Evolutionary conservation across 92 coral and sea anemone genomes (phyloP).

Genomic region (Plumapathes pennacea): DNA sequence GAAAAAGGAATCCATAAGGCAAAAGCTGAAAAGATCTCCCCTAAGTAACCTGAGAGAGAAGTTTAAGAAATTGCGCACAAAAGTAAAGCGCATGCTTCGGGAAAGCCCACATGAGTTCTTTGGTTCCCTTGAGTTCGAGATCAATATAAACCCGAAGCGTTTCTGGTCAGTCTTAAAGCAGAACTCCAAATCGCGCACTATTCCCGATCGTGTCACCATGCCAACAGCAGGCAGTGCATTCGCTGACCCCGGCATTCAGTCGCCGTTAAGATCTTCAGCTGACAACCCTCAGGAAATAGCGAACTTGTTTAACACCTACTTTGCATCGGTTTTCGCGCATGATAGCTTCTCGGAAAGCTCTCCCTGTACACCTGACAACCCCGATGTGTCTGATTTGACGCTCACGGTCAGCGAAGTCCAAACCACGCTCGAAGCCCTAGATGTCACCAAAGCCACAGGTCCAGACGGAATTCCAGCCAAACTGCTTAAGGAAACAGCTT

Average conservation of each 20-base stretch:
- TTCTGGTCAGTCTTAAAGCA: slow-evolving; percentile 58
- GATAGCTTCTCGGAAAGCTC: slow-evolving; percentile 4
- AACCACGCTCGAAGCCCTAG: slow-evolving; percentile 16
- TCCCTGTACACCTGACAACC: not conserved
- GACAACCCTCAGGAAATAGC: slow-evolving; percentile 36
- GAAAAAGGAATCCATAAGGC: slow-evolving; percentile 49
- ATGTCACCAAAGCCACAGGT: slow-evolving; percentile 35
- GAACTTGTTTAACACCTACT: slow-evolving; percentile 35
- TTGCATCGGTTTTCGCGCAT: slow-evolving; percentile 33
- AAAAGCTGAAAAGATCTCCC: slow-evolving; percentile 39
- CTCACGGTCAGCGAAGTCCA: slow-evolving; percentile 29
- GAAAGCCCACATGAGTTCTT: slow-evolving; percentile 46
- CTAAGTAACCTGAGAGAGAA: not conserved
- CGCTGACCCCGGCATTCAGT: not conserved
- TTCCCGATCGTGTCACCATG: slow-evolving; percentile 46
- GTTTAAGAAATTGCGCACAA: not conserved
- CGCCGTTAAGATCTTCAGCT: slow-evolving; percentile 15
- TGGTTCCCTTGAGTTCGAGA: slow-evolving; percentile 37
- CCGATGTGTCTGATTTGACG: slow-evolving; percentile 32
- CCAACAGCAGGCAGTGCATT: slow-evolving; percentile 5
- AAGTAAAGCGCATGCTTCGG: slow-evolving; percentile 5
- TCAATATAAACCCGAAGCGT: slow-evolving; percentile 47
- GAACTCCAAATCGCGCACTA: slow-evolving; percentile 42
- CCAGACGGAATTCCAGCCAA: slow-evolving; percentile 36
- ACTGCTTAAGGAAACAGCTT: slow-evolving; percentile 29